phyloP scores from a whole-genome alignment of 2,888 invertebrate species.

The Ischnura elegans region DNA sequence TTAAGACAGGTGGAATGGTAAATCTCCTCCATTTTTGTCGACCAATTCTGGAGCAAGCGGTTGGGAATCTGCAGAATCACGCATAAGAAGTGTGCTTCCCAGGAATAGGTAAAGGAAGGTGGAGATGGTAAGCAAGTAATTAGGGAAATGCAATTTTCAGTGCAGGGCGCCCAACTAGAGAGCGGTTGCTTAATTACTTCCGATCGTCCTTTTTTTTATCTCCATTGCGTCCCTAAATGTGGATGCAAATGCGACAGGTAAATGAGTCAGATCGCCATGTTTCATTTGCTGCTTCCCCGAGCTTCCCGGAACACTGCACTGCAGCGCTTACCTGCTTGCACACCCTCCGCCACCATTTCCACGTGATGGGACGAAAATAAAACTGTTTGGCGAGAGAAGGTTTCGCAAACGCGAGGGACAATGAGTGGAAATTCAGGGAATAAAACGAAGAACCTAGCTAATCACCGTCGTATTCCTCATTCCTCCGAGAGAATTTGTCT shows the following conservation, averaged over 20 bases:
- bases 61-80: too few species aligned
- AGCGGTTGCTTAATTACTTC: constrained; percentile 17
- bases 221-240: background rate
- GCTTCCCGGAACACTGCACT: background rate
- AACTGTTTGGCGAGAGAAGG: background rate
- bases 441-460: background rate
- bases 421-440: background rate
- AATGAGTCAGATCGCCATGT: background rate
- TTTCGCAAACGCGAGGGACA: background rate
- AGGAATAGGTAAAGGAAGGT: background rate
- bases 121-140: constrained; percentile 1
- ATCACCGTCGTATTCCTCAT: background rate
- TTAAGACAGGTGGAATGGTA: background rate
- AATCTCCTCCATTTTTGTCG: background rate
- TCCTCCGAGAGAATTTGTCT: background rate
- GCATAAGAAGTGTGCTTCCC: background rate
- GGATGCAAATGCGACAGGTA: background rate
- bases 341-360: background rate
- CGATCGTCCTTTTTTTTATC: background rate
- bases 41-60: background rate
- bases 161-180: background rate
- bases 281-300: background rate
- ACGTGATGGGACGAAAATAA: background rate
- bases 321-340: background rate
- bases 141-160: constrained; percentile 22